Evolutionary conservation across 2,888 invertebrate genomes (phyloP), one percentile per base, ranked within the genome.

Genomic region (Plagiodera versicolora): DNA sequence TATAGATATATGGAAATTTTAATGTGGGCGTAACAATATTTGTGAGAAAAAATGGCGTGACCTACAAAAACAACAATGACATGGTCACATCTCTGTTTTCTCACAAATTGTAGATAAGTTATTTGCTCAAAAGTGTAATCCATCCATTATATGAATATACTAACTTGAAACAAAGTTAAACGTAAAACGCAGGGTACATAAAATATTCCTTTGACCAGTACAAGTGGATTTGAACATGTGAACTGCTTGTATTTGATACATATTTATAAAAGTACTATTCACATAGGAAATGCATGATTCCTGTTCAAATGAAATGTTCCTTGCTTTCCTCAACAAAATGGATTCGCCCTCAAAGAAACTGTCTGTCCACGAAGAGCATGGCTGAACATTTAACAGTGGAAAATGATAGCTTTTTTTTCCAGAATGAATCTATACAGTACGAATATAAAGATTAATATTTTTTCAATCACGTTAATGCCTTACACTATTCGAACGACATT

Each of bases 41-140:
- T 63, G 67, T 62, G 61, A 56, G 64, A 61, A 66, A 54, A 61
- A 14, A n/a, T 39, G 8, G 2, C 14, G 39, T 39, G 2, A 39
- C 39, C n/a, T 39, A 4, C 14, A 39, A 14, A 39, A 14, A 9
- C 32, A 10, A 32, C 11, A 28, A 28, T 28, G 9, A 28, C 11
- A 2, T 32, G 19, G 35, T 50, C 55, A 54, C 20, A 39, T 60
- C 64, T 60, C 48, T 61, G 63, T 66, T 67, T 69, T 66, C 58
- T 63, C 61, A 64, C 56, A 62, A 65, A 62, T 61, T 69, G 67
- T 67, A 65, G 61, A 67, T 68, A 72, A 72, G 70, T 70, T 74
- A 70, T 66, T 77, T 77, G 79, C 79, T 79, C 79, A 79, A 79
- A 78, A 78, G 77, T 79, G 72, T 79, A 79, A 78, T 80, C 79